Conservation (phyloP, 2,113 vertebrate genomes). For the Sigmodon hispidus region DNA sequence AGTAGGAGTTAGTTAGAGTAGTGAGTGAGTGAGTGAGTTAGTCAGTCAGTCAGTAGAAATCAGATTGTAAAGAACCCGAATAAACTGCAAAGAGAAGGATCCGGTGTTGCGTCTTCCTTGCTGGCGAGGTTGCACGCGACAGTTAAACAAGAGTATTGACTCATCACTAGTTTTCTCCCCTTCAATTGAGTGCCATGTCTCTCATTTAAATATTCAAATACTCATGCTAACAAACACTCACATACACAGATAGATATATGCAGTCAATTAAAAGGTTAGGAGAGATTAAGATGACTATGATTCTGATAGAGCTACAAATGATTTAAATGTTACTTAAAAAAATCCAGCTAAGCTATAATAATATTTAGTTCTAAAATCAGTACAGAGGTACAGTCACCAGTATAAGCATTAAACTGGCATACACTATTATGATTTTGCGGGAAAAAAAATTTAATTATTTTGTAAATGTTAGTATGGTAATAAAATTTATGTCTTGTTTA, state of each 20-base stretch:
- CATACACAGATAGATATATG: background rate
- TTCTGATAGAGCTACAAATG: background rate
- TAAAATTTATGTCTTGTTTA: no score
- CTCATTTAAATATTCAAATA: background rate
- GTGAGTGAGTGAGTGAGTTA: no score
- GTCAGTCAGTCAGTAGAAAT: no score
- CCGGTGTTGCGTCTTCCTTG: no score
- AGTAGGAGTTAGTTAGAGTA: no score
- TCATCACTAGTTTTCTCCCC: no score
- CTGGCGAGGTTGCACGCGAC: no score
- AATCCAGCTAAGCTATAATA: background rate
- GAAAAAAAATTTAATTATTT: background rate
- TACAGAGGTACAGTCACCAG: background rate
- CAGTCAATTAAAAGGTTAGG: background rate
- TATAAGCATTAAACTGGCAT: background rate
- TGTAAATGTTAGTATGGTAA: background rate
- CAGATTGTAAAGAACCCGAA: no score
- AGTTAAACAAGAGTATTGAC: background rate
- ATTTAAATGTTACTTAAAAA: background rate
- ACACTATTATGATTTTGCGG: background rate
- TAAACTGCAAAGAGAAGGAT: no score
- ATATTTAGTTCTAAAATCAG: background rate
- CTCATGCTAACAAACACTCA: background rate
- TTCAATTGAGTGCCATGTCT: background rate
- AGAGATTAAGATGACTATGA: background rate